Evolutionary conservation across 2,113 vertebrate species (phyloP).

Genomic region (Pseudolaguvia tuberculata): DNA sequence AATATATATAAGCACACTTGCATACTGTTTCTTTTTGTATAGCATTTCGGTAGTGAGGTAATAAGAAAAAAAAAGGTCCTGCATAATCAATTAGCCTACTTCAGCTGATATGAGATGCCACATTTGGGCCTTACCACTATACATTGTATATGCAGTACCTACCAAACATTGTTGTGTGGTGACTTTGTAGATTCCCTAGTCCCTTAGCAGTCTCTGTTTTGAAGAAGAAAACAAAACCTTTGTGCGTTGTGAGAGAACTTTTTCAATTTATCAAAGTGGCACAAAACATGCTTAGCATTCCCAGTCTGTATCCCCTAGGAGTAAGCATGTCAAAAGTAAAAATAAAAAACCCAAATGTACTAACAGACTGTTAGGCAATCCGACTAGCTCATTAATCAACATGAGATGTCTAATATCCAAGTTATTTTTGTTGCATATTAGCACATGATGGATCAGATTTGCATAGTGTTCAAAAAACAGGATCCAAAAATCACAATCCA

Average conservation of each 20-base stretch:
- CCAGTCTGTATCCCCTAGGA: conserved; percentile 43
- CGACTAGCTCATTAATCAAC: conserved; percentile 49
- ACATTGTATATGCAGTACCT: conserved; percentile 6
- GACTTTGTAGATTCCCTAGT: conserved; percentile 35
- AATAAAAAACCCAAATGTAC: conserved; percentile 49
- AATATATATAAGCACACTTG: neutral
- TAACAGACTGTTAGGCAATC: conserved; percentile 41
- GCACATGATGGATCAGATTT: conserved; percentile 11
- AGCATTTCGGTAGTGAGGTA: neutral
- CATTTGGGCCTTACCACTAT: conserved; percentile 17
- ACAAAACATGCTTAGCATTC: conserved; percentile 31
- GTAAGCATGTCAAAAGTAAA: conserved; percentile 28
- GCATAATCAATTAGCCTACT: conserved; percentile 29
- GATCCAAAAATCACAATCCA: neutral
- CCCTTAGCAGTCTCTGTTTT: conserved; percentile 30
- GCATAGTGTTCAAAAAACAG: conserved; percentile 8
- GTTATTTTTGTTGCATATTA: conserved; percentile 24
- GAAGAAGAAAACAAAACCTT: conserved; percentile 24
- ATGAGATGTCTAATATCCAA: conserved; percentile 42
- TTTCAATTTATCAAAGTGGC: conserved; percentile 47
- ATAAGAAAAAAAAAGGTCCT: neutral
- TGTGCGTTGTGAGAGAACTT: conserved; percentile 30
- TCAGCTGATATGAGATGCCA: conserved; percentile 18
- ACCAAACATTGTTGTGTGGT: conserved; percentile 28
- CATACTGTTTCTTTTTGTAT: neutral